Base-by-base conservation (phyloP, 1,140 invertebrate genomes). In the Mercenaria mercenaria region DNA sequence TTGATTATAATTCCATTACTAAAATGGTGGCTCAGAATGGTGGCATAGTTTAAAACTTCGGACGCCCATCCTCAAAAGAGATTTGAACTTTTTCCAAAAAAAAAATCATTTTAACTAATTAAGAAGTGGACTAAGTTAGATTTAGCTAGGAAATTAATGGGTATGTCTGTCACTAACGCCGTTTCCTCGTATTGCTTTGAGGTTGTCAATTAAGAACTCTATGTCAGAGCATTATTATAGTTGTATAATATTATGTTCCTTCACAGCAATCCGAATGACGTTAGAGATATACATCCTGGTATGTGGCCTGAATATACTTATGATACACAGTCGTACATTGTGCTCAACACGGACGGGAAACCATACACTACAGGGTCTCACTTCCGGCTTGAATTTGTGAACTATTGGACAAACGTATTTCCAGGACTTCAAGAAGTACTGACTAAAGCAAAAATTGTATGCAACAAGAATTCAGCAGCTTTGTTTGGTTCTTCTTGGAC, bases 181-280 rank as follows among this genome's bases (percentile, higher is more conserved):
- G 23, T 11, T 20, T 61, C 56, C n/a, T 20, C n/a, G 15, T 15
- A 10, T 13, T 13, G 32, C 64, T 32, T 29, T 18, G 3, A 29
- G 1, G 13, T 13, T 34, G 8, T 26, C 34, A n/a, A 13, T 69
- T 69, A 15, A 61, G 8, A 61, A 23, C 10, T 13, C 32, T 69
- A 4, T 32, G 13, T 6, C 13, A 10, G 3, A 10, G 64, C 10
- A 69, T 29, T 34, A 32, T 29, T 13, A 32, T 34, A 26, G n/a
- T 69, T 32, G 4, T 69, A 69, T 32, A 26, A 29, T 6, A 13
- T 32, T 11, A 2, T 1, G 11, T 29, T 69, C 13, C 0, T 41
- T 72, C n/a, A 3, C 67, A 72, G 67, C 18, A 72, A 72, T 72
- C 67, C 67, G 37, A 72, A 72, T 41, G 37, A 41, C 37, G 15